Evolutionary conservation across 2,797 vertebrate species (phyloP).

Genomic region (Microctenopoma stevenorrisi): DNA sequence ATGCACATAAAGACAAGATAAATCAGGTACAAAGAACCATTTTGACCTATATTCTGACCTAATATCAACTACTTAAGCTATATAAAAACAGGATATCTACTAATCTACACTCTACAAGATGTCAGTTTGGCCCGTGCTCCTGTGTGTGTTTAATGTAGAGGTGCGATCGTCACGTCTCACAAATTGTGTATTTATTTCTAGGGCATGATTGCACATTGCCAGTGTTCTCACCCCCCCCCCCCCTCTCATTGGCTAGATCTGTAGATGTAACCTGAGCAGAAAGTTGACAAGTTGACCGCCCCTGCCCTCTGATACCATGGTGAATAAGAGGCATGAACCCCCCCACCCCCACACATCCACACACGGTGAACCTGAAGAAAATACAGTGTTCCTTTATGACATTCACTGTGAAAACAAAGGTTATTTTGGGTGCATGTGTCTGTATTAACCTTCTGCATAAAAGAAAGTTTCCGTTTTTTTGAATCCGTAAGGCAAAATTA

Average conservation of each 20-base stretch:
- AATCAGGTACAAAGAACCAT: not conserved
- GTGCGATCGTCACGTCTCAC: not conserved
- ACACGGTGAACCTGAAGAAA: slow-evolving; percentile 2
- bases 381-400: slow-evolving; percentile 41
- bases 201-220: not conserved
- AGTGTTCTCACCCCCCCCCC: accelerated
- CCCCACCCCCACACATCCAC: slow-evolving; percentile 7
- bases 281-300: slow-evolving; percentile 23
- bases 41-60: not conserved
- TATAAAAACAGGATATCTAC: no score
- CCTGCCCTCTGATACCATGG: slow-evolving; percentile 1
- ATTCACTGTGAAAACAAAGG: slow-evolving; percentile 22
- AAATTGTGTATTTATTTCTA: not conserved
- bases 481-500: not conserved
- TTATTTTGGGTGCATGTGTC: slow-evolving; percentile 51
- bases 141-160: not conserved
- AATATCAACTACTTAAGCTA: not conserved
- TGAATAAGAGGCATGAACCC: not conserved
- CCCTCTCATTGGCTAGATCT: slow-evolving; percentile 3
- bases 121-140: not conserved
- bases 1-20: not conserved
- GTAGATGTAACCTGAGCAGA: slow-evolving; percentile 29
- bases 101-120: not conserved
- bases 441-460: slow-evolving; percentile 37
- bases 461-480: slow-evolving; percentile 27